phyloP scores from a whole-genome alignment of 1,140 invertebrate species.

The Scylla paramamosain region DNA sequence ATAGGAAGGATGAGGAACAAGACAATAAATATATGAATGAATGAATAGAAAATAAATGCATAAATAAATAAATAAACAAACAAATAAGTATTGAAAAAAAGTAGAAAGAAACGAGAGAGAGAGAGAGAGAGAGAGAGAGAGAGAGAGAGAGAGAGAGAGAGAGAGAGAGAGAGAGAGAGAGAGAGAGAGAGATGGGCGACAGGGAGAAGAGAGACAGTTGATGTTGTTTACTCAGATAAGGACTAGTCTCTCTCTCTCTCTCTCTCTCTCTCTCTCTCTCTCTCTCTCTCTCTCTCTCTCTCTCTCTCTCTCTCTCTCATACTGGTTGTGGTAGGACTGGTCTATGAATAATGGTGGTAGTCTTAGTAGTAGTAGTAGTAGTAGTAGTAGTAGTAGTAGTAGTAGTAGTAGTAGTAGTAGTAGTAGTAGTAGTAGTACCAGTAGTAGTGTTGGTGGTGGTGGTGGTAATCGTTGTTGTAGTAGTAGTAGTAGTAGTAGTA shows the following conservation, averaged over 20 bases:
- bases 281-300: no score
- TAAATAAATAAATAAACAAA: neutral
- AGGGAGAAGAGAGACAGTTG: neutral
- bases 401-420: constrained; percentile 6
- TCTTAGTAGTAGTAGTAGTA: neutral
- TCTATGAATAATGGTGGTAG: no score
- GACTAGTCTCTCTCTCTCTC: neutral
- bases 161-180: constrained; percentile 18
- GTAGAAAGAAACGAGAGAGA: no score
- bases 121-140: no score
- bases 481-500: constrained; percentile 8
- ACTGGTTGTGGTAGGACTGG: no score
- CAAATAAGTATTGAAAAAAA: neutral
- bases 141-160: neutral
- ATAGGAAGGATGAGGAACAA: no score
- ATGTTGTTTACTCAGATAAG: neutral
- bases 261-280: no score
- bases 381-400: constrained; percentile 6
- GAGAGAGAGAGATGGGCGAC: neutral
- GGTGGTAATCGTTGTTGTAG: no score
- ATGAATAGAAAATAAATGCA: no score
- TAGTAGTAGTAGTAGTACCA: neutral
- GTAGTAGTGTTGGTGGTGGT: no score
- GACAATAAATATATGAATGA: no score
- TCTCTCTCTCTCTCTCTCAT: no score